Base-by-base conservation (phyloP, 2,888 invertebrate species). In the Temnothorax unifasciatus region DNA sequence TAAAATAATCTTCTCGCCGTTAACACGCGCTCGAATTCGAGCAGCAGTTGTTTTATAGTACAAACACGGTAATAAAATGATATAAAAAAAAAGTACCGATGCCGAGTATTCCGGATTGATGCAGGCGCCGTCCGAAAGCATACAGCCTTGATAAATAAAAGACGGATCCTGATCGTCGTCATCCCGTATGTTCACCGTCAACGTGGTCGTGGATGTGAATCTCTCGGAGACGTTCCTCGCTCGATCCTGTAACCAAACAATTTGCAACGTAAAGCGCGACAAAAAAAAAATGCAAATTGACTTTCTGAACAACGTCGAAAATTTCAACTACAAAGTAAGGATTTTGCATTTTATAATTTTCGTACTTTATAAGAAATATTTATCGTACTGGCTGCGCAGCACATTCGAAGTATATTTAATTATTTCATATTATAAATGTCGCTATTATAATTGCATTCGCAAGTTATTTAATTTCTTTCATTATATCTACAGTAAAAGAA, bases 161-260 rank as follows among this genome's bases (percentile, higher is more conserved):
- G 98, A 98, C 0, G 98, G 98, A 93, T 98, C 98, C 93, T 98
- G 97, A 93, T 99, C 99, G 93, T 99, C 98, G 68, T 98, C 98
- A 92, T 99, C 99, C 91, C 97, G 96, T 15, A 99, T 97, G 92
- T 97, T 97, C 3, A 99, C 97, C 0, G 97, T 98, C 85, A 99
- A 95, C 0, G 98, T 98, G 1, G 98, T 97, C 34, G 98, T 98
- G 21, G 98, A 97, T 0, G 98, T 97, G 82, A 98, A 96, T 71
- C 98, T 96, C 92, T 97, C 97, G 21, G 96, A 96, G 47, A 96
- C 96, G 92, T 98, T 98, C 89, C 97, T 96, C 3, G 98, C 98
- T 91, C 98, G 97, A 95, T 98, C 98, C 98, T 98, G 94, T 0
- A 94, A 95, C 61, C 79, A 88, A 82, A 86, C 41, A 83, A 59